phyloP scores from a whole-genome alignment of 2,888 invertebrate species.

The Phaonia tiefii region DNA sequence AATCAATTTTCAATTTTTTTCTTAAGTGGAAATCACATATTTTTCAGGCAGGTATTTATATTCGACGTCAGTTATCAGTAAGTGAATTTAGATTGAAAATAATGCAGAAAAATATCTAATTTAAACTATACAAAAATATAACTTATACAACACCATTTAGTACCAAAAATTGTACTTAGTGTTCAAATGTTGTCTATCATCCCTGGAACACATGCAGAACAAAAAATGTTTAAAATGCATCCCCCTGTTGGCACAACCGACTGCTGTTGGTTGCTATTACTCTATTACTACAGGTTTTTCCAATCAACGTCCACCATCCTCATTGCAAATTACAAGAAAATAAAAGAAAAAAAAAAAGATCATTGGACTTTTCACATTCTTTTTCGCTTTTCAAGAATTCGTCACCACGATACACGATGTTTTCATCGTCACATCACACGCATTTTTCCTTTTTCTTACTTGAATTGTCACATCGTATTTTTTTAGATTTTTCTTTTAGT shows the following conservation, averaged over 20 bases:
- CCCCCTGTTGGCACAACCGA: slow-evolving; percentile 2
- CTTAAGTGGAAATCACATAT: too few relatives aligned
- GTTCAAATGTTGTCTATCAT: too few relatives aligned
- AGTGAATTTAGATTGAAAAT: too few relatives aligned
- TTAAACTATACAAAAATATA: too few relatives aligned
- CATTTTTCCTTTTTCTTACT: slow-evolving; percentile 25
- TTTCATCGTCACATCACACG: slow-evolving; percentile 7
- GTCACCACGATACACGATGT: slow-evolving; percentile 29
- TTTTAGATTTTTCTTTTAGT: slow-evolving; percentile 2
- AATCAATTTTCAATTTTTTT: too few relatives aligned
- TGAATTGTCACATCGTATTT: slow-evolving; percentile 31
- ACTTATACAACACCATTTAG: too few relatives aligned
- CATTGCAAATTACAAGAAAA: slow-evolving; percentile 2
- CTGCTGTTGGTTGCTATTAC: too few relatives aligned
- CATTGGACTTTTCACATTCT: slow-evolving; percentile 34
- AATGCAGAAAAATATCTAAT: too few relatives aligned
- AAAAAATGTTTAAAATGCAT: slow-evolving; percentile 20
- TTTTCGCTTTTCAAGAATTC: slow-evolving; percentile 9
- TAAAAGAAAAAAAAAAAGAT: slow-evolving; percentile 16
- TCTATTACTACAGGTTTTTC: slow-evolving; percentile 18
- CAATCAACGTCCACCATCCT: slow-evolving; percentile 29
- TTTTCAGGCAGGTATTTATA: too few relatives aligned
- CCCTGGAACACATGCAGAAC: slow-evolving; percentile 19
- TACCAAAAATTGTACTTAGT: too few relatives aligned
- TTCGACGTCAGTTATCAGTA: too few relatives aligned